Evolutionary conservation across 2,113 vertebrate genomes (phyloP).

Genomic region (Rhinolophus ferrumequinum): DNA sequence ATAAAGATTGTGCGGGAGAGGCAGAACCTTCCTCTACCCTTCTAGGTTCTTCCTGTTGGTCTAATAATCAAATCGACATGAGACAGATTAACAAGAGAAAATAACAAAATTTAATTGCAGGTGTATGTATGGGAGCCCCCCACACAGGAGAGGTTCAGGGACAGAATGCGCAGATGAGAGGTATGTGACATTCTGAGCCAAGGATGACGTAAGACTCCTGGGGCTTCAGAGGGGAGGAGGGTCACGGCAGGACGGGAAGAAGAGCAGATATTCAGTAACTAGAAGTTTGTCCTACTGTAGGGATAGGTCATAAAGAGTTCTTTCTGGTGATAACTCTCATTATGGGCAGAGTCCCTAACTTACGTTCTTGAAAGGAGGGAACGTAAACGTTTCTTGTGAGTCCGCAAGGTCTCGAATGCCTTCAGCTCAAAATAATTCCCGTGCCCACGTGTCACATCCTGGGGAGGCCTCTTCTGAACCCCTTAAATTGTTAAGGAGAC

Average conservation of each 20-base stretch:
- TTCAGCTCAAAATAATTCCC: background rate
- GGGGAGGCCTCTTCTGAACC: background rate
- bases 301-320: background rate
- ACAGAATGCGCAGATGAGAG: background rate
- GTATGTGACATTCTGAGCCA: background rate
- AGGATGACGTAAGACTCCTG: background rate
- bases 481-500: background rate
- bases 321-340: background rate
- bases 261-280: background rate
- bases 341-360: background rate
- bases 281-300: background rate
- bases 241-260: background rate
- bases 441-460: background rate
- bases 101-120: too few species aligned
- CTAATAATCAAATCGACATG: too few species aligned
- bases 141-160: background rate
- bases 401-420: background rate
- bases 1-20: background rate
- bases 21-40: background rate
- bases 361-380: background rate
- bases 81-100: background rate
- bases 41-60: background rate
- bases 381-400: background rate
- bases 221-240: background rate
- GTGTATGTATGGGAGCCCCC: fast-evolving